A percentile compares a stretch with the other conserved stretches of the same genome.
Evolutionary conservation across 2,113 vertebrate genomes (phyloP).

Genomic region (Rhinogobius similis): DNA sequence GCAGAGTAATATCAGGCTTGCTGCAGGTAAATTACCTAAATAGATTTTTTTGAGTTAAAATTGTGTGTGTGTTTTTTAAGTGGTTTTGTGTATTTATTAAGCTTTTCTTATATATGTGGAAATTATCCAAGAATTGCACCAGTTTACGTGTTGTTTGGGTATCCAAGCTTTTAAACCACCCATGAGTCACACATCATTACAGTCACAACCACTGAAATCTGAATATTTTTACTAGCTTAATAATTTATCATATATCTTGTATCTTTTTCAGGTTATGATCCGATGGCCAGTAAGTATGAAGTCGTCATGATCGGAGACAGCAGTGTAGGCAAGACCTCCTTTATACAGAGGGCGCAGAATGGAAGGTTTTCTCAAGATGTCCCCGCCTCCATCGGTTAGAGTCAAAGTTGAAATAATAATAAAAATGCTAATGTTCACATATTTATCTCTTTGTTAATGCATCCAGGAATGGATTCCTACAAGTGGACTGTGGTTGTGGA

Average conservation of each 20-base stretch:
- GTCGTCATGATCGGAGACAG: constrained; percentile 89
- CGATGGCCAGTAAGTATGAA: constrained; percentile 77
- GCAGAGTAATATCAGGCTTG: constrained; percentile 11
- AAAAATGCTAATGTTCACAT: background rate
- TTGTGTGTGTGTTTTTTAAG: background rate
- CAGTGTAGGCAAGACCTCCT: constrained; percentile 90
- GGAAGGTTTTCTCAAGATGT: constrained; percentile 73
- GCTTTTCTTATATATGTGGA: too few species aligned
- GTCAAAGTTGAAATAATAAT: background rate
- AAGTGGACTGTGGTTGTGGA: constrained; percentile 83
- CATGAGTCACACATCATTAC: too few species aligned
- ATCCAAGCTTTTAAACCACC: background rate
- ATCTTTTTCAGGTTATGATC: constrained; percentile 14
- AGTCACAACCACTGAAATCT: background rate
- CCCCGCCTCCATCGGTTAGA: constrained; percentile 85
- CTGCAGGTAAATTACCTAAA: constrained; percentile 43
- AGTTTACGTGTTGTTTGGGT: background rate
- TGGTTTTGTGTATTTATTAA: too few species aligned
- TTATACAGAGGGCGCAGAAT: constrained; percentile 81
- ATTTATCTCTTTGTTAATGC: background rate
- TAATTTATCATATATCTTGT: too few species aligned
- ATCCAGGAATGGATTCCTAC: constrained; percentile 86
- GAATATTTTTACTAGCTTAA: background rate
- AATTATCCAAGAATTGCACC: background rate
- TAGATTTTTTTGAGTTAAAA: background rate